These are phyloP conservation scores for Drosophila trichaetosa DNA, from an alignment of 2,888 invertebrate species.

Conservation along the genomic window DNA sequence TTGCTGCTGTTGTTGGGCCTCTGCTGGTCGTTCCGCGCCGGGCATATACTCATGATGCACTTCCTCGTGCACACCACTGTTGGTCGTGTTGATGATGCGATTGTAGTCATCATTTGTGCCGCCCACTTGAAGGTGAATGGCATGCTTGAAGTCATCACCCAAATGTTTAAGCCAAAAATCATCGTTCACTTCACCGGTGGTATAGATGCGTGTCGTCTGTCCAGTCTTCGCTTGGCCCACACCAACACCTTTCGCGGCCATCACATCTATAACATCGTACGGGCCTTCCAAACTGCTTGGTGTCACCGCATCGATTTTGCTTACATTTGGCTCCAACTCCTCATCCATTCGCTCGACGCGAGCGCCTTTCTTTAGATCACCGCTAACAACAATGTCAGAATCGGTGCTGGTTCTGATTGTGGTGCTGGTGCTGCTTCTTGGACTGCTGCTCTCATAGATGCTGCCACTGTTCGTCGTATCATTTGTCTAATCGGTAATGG, in stretches of 20 bases:
- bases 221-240: constrained; percentile 58
- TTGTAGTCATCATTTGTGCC: constrained; percentile 66
- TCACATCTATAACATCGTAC: constrained; percentile 73
- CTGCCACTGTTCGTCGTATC: constrained; percentile 19
- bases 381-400: constrained; percentile 22
- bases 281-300: constrained; percentile 12
- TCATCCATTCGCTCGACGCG: constrained; percentile 33
- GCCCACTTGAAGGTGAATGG: constrained; percentile 78
- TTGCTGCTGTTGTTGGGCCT: constrained; percentile 6
- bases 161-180: constrained; percentile 81
- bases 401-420: constrained; percentile 11
- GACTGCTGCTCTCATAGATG: constrained; percentile 6
- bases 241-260: constrained; percentile 48
- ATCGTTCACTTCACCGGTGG: constrained; percentile 75
- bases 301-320: not conserved
- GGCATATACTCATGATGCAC: constrained; percentile 68
- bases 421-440: constrained; percentile 36
- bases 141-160: constrained; percentile 82
- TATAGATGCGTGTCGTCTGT: constrained; percentile 75
- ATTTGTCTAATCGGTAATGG: constrained; percentile 15
- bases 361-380: constrained; percentile 35
- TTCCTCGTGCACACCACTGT: constrained; percentile 64
- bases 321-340: not conserved
- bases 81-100: constrained; percentile 64
- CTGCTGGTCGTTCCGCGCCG: constrained; percentile 59